Evolutionary conservation across 2,113 vertebrate species (phyloP).

Genomic region (Tragulus kanchil): DNA sequence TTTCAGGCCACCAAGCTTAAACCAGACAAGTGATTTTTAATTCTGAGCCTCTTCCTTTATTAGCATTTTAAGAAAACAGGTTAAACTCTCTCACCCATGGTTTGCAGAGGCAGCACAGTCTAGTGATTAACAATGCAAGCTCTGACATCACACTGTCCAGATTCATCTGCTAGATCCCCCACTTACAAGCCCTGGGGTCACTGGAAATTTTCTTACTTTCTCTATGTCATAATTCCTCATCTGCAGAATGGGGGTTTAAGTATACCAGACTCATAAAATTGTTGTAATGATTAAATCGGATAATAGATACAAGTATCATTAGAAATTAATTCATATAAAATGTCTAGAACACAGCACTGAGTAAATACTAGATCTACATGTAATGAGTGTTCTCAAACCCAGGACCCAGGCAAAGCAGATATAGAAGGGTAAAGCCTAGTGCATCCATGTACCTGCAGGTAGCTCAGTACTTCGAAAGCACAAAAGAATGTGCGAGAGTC

Average conservation of each 20-base stretch:
- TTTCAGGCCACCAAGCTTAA: slow-evolving; percentile 41
- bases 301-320: neutral
- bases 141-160: neutral
- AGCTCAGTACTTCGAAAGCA: neutral
- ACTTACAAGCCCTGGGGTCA: neutral
- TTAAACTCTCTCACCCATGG: neutral
- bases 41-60: neutral
- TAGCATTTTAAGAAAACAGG: neutral
- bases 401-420: neutral
- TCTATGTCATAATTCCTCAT: neutral
- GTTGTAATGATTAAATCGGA: neutral
- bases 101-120: neutral
- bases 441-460: no score
- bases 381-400: neutral
- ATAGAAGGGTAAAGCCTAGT: no score
- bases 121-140: neutral
- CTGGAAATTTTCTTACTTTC: neutral
- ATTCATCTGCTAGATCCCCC: neutral
- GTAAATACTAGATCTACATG: neutral
- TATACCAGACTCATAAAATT: neutral
- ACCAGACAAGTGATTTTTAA: slow-evolving; percentile 19
- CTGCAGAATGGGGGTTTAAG: slow-evolving; percentile 13
- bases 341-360: neutral
- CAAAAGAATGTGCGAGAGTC: neutral
- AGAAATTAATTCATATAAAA: neutral